Evolutionary conservation across 2,888 invertebrate species (phyloP).

Genomic region (Epirrhoe tristata): DNA sequence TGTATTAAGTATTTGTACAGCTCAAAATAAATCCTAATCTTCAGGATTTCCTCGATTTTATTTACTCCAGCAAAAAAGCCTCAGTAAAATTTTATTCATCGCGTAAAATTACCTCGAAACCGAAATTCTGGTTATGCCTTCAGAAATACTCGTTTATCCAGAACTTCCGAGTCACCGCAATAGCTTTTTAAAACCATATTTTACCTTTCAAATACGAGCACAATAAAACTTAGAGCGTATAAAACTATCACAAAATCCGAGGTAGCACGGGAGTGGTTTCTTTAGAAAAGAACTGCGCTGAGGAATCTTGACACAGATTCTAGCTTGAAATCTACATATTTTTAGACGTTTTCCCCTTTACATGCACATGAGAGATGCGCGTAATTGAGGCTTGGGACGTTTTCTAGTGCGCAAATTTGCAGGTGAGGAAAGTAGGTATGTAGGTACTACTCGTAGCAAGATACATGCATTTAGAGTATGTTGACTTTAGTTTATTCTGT

Average conservation of each 20-base stretch:
- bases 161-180: background rate
- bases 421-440: background rate
- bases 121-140: background rate
- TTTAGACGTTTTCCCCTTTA: conserved; percentile 38
- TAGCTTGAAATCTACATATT: conserved; percentile 36
- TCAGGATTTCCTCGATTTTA: background rate
- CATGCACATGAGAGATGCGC: conserved; percentile 21
- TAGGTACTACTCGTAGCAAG: too few species aligned
- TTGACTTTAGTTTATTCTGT: background rate
- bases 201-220: conserved; percentile 21
- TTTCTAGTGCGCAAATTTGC: background rate
- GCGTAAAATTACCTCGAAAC: background rate
- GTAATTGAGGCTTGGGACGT: conserved; percentile 21
- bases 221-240: conserved; percentile 28
- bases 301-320: conserved; percentile 44
- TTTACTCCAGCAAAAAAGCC: background rate
- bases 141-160: background rate
- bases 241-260: conserved; percentile 31
- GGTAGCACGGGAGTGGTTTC: conserved; percentile 36
- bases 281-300: conserved; percentile 41
- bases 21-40: background rate
- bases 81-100: background rate
- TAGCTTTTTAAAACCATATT: conserved; percentile 11
- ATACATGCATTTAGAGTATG: background rate
- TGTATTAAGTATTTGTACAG: conserved; percentile 5